Evolutionary conservation across 2,888 invertebrate species (phyloP).

Genomic region (Caenorhabditis plicata): DNA sequence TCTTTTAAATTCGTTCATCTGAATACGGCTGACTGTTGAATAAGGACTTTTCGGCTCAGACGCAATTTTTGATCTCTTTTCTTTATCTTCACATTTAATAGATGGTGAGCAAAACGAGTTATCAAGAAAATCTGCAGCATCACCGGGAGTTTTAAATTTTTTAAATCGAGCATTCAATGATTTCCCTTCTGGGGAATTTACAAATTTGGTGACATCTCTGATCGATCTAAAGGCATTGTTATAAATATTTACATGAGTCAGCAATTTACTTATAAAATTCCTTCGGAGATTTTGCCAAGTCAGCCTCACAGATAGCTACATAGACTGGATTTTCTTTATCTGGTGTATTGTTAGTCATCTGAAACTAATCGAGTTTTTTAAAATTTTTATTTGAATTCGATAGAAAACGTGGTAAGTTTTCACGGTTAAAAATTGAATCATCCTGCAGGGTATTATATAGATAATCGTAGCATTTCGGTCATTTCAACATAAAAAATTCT

Average conservation of each 20-base stretch:
- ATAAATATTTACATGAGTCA: background rate
- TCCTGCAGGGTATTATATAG: too few species aligned
- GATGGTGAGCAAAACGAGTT: constrained; percentile 6
- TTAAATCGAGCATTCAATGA: constrained; percentile 36
- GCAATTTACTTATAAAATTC: constrained; percentile 27
- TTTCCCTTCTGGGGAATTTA: constrained; percentile 45
- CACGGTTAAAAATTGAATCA: too few species aligned
- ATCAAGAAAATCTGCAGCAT: constrained; percentile 31
- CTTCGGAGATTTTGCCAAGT: constrained; percentile 32
- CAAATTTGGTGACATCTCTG: constrained; percentile 45
- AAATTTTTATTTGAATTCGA: too few species aligned
- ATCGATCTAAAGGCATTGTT: constrained; percentile 19
- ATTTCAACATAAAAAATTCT: too few species aligned
- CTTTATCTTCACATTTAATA: background rate
- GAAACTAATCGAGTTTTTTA: too few species aligned
- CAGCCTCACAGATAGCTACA: constrained; percentile 25
- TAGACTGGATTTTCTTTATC: constrained; percentile 26
- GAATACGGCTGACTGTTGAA: constrained; percentile 25
- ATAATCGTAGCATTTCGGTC: too few species aligned
- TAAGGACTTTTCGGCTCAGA: constrained; percentile 31
- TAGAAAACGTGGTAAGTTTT: too few species aligned
- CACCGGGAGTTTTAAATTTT: constrained; percentile 35
- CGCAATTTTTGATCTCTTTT: background rate
- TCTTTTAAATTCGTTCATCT: constrained; percentile 39
- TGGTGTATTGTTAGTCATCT: too few species aligned